Evolutionary conservation across 1,140 invertebrate species (phyloP).

Genomic region (Ceratina calcarata): DNA sequence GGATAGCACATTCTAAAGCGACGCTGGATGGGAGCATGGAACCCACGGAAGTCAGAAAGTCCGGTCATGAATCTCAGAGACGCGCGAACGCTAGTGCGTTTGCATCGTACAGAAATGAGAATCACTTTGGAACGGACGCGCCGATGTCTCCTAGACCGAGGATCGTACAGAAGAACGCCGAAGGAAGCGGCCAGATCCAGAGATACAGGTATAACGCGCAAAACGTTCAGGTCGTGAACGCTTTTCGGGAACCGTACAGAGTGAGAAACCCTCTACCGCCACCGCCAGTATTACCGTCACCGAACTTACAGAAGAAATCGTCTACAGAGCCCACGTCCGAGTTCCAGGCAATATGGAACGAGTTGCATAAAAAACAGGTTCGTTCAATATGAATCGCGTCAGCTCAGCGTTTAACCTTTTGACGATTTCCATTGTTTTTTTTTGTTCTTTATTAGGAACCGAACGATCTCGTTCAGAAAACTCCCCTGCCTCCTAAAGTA

Average conservation of each 20-base stretch:
- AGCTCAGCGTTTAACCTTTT: neutral
- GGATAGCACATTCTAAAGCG: slow-evolving; percentile 71
- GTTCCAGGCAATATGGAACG: slow-evolving; percentile 77
- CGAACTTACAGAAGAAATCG: slow-evolving; percentile 12
- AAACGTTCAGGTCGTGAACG: neutral
- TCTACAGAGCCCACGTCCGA: slow-evolving; percentile 52
- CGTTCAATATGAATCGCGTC: slow-evolving; percentile 3
- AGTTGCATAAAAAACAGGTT: slow-evolving; percentile 71
- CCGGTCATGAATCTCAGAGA: neutral
- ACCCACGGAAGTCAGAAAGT: neutral
- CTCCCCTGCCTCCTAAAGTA: slow-evolving; percentile 9
- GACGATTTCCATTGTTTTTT: neutral
- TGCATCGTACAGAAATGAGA: slow-evolving; percentile 19
- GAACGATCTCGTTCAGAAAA: slow-evolving; percentile 10
- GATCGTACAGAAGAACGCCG: slow-evolving; percentile 29
- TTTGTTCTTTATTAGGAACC: slow-evolving; percentile 37
- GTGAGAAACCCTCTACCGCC: neutral
- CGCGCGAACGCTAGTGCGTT: slow-evolving; percentile 9
- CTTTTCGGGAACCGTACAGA: neutral
- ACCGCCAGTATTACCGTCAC: neutral
- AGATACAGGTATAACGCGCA: slow-evolving; percentile 19
- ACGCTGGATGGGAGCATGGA: neutral
- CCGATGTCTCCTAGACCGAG: slow-evolving; percentile 7
- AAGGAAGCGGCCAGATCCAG: neutral
- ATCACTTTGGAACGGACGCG: slow-evolving; percentile 8